These are phyloP conservation scores for Rallus limicola DNA, from an alignment of 2,113 vertebrate genomes.

Conservation along the genomic window DNA sequence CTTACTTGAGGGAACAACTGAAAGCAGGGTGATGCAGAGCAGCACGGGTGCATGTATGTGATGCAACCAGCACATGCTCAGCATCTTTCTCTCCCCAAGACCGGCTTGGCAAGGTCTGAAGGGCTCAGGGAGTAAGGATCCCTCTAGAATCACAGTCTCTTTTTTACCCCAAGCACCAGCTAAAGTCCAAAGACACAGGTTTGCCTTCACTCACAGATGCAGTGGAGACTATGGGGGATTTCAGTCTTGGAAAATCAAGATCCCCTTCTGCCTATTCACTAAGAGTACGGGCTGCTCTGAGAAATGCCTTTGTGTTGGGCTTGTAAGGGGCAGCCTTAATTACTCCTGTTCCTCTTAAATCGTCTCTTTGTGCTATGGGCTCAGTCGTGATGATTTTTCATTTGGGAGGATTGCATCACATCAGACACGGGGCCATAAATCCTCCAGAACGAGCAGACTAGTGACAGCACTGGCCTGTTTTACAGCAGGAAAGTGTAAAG, in stretches of 20 bases:
- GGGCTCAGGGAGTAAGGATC: not conserved
- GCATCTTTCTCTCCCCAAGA: not conserved
- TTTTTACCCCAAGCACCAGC: not conserved
- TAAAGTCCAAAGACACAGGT: not conserved
- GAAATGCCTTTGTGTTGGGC: conserved; percentile 60
- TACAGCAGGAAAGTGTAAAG: conserved; percentile 61
- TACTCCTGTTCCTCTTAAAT: conserved; percentile 68
- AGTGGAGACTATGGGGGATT: not conserved
- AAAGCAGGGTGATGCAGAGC: not conserved
- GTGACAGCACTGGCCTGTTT: conserved; percentile 52
- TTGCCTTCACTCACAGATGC: not conserved
- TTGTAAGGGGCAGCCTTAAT: conserved; percentile 60
- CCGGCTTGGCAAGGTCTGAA: not conserved
- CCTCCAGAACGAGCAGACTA: not conserved
- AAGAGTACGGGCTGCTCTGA: conserved; percentile 30
- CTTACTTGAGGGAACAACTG: not conserved
- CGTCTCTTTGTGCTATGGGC: conserved; percentile 52
- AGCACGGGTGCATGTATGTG: accelerated
- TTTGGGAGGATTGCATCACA: conserved; percentile 62
- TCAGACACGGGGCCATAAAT: conserved; percentile 51
- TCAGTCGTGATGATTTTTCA: conserved; percentile 64
- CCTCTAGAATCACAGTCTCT: not conserved
- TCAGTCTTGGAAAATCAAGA: conserved; percentile 28
- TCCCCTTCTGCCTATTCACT: conserved; percentile 53
- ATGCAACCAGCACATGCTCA: not conserved